A percentile compares a stretch with the other conserved stretches of the same genome.
Conservation (phyloP, 2,113 vertebrate species). For the Delphinapterus leucas region DNA sequence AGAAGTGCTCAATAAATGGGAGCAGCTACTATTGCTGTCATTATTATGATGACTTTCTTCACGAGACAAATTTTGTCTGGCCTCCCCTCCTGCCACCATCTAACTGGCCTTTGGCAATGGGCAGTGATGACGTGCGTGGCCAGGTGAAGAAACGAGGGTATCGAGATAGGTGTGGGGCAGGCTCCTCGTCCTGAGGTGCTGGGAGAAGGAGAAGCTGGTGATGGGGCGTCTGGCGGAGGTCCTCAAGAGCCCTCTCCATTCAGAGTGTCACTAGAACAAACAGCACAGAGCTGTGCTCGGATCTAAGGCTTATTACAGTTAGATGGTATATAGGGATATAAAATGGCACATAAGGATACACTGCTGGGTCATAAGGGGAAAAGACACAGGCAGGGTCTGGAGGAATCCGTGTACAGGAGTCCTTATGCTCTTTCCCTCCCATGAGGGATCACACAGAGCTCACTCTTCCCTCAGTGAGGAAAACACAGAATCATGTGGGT, state of each 20-base stretch:
- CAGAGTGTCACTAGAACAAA: too few relatives aligned
- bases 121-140: too few relatives aligned
- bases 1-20: neutral
- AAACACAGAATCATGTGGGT: neutral
- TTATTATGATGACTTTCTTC: neutral
- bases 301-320: neutral
- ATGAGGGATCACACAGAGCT: neutral
- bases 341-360: too few relatives aligned
- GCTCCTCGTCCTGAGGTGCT: neutral
- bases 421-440: neutral
- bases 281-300: neutral
- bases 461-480: neutral
- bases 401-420: neutral
- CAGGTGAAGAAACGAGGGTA: neutral
- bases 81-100: neutral
- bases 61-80: neutral
- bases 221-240: rapidly evolving
- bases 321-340: neutral
- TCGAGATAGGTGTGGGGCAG: neutral
- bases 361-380: neutral
- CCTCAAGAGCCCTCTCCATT: neutral
- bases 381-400: neutral
- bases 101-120: neutral
- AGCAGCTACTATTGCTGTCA: neutral
- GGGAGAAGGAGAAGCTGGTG: neutral